phyloP scores from a whole-genome alignment of 2,888 invertebrate genomes.

The Melanostoma scalare region DNA sequence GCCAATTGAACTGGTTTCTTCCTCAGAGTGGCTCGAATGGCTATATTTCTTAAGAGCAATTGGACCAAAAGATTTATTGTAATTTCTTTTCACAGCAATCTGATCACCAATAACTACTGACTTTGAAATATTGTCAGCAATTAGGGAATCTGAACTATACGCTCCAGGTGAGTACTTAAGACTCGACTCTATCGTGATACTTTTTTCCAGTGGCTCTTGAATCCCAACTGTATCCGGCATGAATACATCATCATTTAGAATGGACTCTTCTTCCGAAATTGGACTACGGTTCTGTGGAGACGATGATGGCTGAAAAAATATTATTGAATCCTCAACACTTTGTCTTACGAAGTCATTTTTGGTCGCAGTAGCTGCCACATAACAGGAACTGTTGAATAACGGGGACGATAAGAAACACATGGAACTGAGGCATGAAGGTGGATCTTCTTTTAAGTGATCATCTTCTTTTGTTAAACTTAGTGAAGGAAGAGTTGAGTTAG shows the following conservation, averaged over 20 bases:
- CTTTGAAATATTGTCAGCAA: slow-evolving; percentile 85
- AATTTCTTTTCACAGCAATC: slow-evolving; percentile 82
- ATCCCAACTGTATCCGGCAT: slow-evolving; percentile 84
- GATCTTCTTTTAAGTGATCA: too few species aligned
- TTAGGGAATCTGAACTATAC: slow-evolving; percentile 86
- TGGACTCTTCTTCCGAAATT: slow-evolving; percentile 85
- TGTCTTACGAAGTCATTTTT: slow-evolving; percentile 75
- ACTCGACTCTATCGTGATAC: slow-evolving; percentile 80
- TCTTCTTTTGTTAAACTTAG: too few species aligned
- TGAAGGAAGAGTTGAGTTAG: slow-evolving; percentile 76
- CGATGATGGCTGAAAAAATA: slow-evolving; percentile 85
- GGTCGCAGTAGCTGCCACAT: slow-evolving; percentile 77
- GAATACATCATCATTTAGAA: slow-evolving; percentile 85
- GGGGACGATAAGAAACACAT: too few species aligned
- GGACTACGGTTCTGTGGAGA: slow-evolving; percentile 85
- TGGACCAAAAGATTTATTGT: slow-evolving; percentile 83
- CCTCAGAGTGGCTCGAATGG: slow-evolving; percentile 89
- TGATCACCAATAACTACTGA: slow-evolving; percentile 84
- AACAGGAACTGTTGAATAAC: slow-evolving; percentile 79
- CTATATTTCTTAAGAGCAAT: slow-evolving; percentile 85
- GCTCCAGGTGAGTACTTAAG: slow-evolving; percentile 82
- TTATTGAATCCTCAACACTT: slow-evolving; percentile 82
- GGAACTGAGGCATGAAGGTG: too few species aligned
- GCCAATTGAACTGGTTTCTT: slow-evolving; percentile 89
- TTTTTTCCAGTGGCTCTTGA: slow-evolving; percentile 84